Base-by-base conservation (phyloP, 2,797 vertebrate species). In the Anguilla marmorata region DNA sequence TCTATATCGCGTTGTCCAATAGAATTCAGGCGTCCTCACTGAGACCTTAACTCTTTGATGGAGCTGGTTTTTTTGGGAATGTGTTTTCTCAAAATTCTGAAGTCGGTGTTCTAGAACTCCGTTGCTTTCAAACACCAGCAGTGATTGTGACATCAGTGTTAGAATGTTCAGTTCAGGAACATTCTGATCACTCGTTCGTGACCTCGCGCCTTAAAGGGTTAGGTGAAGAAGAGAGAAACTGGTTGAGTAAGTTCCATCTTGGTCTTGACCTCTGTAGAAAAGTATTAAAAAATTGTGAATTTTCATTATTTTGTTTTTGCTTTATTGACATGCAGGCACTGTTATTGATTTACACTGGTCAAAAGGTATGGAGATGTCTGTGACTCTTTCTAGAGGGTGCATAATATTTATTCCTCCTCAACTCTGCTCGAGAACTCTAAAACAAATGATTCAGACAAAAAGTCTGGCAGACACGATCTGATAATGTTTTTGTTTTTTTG, bases 11-110 rank as follows among this genome's bases (percentile, higher is more conserved):
- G 84, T 8, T 4, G 24, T 86, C 72, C 12, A 50, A 85, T 11
- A 16, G 72, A 84, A 89, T 87, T 87, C 16, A 83, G 83, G 88
- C 63, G 24, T 80, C 76, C 45, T 45, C 79, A 21, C 37, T 24
- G 37, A 80, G 12, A 82, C 0, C 37, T 16, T 41, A 19, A 37
- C 50, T 12, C 50, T 52, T 8, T 12, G 50, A 52, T 4, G 1
- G 50, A 52, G 50, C 50, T 8, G 50, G 50, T 4, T 52, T 52
- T 52, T 12, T 52, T 52, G 3, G 41, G 41, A 45, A 45, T 45
- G 41, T 45, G 41, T 45, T 45, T 45, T 45, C 41, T 45, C 41
- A 45, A 45, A 45, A 45, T 45, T 45, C 41, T 45, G 41, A 45
- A 45, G 41, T 45, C 41, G 41, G 41, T 0, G 4, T 45, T 45